Base-by-base conservation (phyloP, 2,797 vertebrate genomes). In the Syngnathus acus region DNA sequence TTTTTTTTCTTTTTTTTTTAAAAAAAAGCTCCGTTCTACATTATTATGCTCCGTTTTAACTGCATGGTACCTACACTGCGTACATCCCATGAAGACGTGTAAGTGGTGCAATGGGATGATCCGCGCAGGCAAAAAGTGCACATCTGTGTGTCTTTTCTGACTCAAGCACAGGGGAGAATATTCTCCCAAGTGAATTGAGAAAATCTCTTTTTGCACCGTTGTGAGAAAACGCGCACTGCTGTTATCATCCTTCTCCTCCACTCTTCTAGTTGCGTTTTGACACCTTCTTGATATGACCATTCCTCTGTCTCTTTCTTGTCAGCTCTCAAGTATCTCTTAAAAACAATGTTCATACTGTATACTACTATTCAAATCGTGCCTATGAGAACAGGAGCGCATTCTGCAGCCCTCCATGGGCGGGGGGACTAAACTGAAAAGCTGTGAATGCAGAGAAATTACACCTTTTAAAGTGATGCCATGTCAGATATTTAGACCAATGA, bases 401-500 rank as follows among this genome's bases (percentile, higher is more conserved):
- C 32, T 32, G 32, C 32, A 32, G 32, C 32, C 32, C 32, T 32
- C 32, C 4, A 32, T 32, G 32, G 32, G 26, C 2, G 26, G 2
- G 32, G 32, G 32, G 32, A 32, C 32, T 32, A 32, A 32, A 72
- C 68, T 71, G 74, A 45, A 53, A 70, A 72, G 55, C 72, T 74
- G 82, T 66, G 81, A 87, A 75, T 76, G 78, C 65, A 40, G 73
- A 76, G 78, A 84, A 87, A 87, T 85, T 79, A 86, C 85, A 77
- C 82, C 72, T 79, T 88, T 86, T 80, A 88, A 87, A 83, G 77
- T 84, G 80, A 84, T 78, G 72, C 71, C 62, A 48, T 68, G 76
- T 82, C 78, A 81, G 79, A 83, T 89, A 80, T 87, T 86, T 84
- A 82, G 78, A 86, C 72, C 70, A 77, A 68, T 75, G 80, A 85